Conservation (phyloP, 2,113 vertebrate species). For the Brienomyrus longianalis region DNA sequence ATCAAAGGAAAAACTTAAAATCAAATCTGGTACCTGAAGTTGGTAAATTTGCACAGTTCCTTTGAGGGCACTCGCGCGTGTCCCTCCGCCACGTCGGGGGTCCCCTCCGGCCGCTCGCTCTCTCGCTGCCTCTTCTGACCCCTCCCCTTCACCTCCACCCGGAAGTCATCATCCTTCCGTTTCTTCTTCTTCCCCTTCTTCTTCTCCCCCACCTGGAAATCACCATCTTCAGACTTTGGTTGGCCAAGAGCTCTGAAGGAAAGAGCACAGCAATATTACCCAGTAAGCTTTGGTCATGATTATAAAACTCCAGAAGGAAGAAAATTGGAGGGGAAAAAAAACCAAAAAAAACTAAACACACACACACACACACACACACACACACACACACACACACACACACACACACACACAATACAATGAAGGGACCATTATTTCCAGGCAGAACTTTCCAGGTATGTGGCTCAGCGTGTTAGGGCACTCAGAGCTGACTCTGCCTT, state of each 20-base stretch:
- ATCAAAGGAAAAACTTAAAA: background rate
- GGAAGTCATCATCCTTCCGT: slow-evolving; percentile 35
- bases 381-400: no score
- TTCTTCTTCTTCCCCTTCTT: slow-evolving; percentile 54
- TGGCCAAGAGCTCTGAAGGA: slow-evolving; percentile 19
- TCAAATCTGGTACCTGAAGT: background rate
- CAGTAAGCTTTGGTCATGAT: background rate
- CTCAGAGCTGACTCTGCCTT: background rate
- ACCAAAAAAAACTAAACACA: no score
- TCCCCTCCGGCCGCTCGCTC: background rate
- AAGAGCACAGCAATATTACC: background rate
- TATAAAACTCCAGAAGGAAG: background rate
- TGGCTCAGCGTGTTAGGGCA: background rate
- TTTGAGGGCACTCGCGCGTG: slow-evolving; percentile 29
- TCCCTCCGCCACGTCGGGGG: background rate
- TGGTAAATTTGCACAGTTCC: background rate
- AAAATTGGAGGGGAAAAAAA: background rate
- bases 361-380: no score
- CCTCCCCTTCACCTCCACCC: slow-evolving; percentile 38
- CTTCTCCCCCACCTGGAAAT: slow-evolving; percentile 38
- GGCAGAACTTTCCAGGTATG: background rate
- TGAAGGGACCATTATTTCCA: background rate
- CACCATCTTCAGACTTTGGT: slow-evolving; percentile 34
- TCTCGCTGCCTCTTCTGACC: slow-evolving; percentile 54
- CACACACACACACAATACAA: background rate